Base-by-base conservation (phyloP, 2,113 vertebrate species). In the Pica pica region DNA sequence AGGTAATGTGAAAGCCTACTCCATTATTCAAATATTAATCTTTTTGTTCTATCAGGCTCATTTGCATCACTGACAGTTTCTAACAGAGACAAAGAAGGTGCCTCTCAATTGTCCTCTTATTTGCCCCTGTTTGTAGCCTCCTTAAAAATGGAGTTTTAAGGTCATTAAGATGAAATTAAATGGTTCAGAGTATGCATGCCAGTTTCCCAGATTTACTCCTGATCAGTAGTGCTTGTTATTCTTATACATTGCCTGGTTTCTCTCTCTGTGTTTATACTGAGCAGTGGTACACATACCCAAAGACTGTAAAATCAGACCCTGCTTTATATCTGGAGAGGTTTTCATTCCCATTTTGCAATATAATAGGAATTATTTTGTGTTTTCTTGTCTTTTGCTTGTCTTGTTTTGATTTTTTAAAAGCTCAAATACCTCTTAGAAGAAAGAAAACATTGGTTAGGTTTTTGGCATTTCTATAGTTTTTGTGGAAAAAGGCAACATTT, bases 1-100 rank as follows among this genome's bases (percentile, higher is more conserved):
- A 99, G 99, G 99, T 98, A 99, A 96, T 42, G 80, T 93, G 71
- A 56, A 46, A 44, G 4, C 56, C 65, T 47, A 15, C 27, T 37
- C 53, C 37, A 57, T 84, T 70, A 37, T 82, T 70, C 55, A 91
- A 46, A 84, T 83, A 57, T 44, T 89, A 93, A 93, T 77, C 7
- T 28, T 82, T 93, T 75, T 70, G 65, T 94, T 75, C 37, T 90
- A 83, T 35, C 55, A 55, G 90, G 42, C 59, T 95, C 13, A 53
- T 91, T 77, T 95, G 60, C 52, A 42, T 52, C n/a, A 50, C 41
- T 68, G 64, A 46, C 50, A 63, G 8, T 87, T 92, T 88, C 44
- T 64, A 77, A 33, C 17, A 55, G 30, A 76, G 59, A 28, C 52
- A 90, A 89, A 83, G 41, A 74, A 85, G 33, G 3, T 94, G 37